A percentile compares a stretch with the other conserved stretches of the same genome.
phyloP scores from a whole-genome alignment of 2,888 invertebrate species.

The Sesia bembeciformis region DNA sequence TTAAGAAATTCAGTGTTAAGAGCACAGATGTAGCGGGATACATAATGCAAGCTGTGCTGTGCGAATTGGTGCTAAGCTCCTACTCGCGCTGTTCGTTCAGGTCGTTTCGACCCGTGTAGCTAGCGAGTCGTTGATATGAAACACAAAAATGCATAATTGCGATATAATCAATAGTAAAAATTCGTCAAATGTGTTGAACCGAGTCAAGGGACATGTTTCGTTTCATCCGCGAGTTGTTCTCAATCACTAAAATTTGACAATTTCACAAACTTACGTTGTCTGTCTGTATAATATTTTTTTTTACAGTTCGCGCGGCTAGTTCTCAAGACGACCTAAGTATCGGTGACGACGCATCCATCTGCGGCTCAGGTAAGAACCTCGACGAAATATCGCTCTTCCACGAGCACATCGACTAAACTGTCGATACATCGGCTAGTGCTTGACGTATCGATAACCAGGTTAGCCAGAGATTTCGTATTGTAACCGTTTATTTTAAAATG shows the following conservation, averaged over 20 bases:
- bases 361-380: slow-evolving; percentile 76
- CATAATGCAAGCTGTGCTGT: too few species aligned
- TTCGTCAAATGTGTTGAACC: too few species aligned
- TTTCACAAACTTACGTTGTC: not conserved
- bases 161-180: not conserved
- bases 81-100: too few species aligned
- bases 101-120: too few species aligned
- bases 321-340: slow-evolving; percentile 90
- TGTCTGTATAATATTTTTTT: not conserved
- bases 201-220: too few species aligned
- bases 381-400: slow-evolving; percentile 45
- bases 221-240: not conserved
- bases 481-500: not conserved
- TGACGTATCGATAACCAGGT: not conserved
- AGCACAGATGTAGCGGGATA: too few species aligned
- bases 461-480: not conserved
- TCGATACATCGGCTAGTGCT: not conserved
- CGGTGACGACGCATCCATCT: slow-evolving; percentile 80
- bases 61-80: too few species aligned
- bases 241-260: not conserved
- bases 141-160: not conserved
- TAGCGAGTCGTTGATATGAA: too few species aligned
- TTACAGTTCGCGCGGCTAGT: slow-evolving; percentile 82
- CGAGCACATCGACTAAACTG: slow-evolving; percentile 44
- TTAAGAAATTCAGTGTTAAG: too few species aligned